These are phyloP conservation scores for Palythoa grandiflora DNA, from an alignment of 92 coral and sea anemone species.

Conservation along the genomic window DNA sequence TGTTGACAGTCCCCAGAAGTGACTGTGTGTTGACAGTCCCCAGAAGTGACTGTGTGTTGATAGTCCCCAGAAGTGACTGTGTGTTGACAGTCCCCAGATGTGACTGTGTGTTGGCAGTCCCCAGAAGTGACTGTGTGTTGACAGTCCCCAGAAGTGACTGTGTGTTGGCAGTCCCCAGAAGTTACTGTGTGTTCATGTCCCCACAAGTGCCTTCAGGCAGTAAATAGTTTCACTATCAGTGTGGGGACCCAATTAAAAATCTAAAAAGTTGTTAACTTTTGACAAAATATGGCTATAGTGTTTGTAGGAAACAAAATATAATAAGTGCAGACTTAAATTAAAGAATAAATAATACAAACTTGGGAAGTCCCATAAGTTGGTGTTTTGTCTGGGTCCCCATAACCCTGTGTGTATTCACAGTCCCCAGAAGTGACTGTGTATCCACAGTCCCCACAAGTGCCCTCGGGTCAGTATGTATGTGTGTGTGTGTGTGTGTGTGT, in stretches of 20 bases:
- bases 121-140: too few species aligned
- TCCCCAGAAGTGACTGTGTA: not conserved
- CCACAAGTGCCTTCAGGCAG: not conserved
- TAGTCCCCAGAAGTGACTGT: too few species aligned
- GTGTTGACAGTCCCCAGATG: too few species aligned
- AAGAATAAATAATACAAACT: not conserved
- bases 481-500: not conserved
- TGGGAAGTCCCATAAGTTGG: not conserved
- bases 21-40: too few species aligned
- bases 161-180: too few species aligned
- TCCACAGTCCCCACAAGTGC: constrained; percentile 10
- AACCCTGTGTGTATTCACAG: not conserved
- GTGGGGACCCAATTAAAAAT: not conserved
- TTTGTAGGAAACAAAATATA: constrained; percentile 7
- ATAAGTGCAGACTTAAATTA: not conserved
- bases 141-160: too few species aligned
- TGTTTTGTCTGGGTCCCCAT: not conserved
- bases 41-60: too few species aligned
- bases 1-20: too few species aligned
- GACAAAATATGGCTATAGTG: not conserved
- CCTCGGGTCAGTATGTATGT: constrained; percentile 11
- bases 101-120: too few species aligned
- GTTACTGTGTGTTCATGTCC: too few species aligned
- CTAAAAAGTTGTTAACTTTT: not conserved
- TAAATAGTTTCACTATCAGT: not conserved